Evolutionary conservation across 2,888 invertebrate species (phyloP).

Genomic region (Dasysyrphus tricinctus): DNA sequence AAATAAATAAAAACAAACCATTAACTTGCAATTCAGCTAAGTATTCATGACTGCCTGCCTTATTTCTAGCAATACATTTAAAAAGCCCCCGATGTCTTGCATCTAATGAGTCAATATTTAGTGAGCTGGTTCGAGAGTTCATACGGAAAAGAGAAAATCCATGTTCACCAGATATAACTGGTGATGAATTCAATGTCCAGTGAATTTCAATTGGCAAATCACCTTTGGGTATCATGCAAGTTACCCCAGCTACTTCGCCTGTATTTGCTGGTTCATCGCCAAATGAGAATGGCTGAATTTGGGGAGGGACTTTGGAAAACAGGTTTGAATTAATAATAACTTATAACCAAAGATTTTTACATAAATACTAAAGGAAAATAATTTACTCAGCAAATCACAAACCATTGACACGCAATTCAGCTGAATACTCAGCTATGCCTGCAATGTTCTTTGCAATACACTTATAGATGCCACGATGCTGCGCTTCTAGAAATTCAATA

Average conservation of each 20-base stretch:
- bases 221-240: constrained; percentile 89
- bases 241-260: constrained; percentile 89
- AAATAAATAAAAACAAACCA: constrained; percentile 83
- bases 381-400: constrained; percentile 46
- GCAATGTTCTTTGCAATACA: constrained; percentile 86
- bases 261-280: constrained; percentile 85
- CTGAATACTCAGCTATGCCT: constrained; percentile 82
- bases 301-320: constrained; percentile 81
- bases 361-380: constrained; percentile 18
- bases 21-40: constrained; percentile 86
- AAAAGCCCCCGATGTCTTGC: constrained; percentile 90
- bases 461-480: constrained; percentile 86
- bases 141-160: constrained; percentile 82
- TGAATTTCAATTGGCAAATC: constrained; percentile 90
- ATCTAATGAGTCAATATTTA: constrained; percentile 86
- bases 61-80: constrained; percentile 89
- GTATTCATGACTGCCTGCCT: constrained; percentile 88
- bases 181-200: constrained; percentile 86
- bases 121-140: constrained; percentile 82
- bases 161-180: constrained; percentile 83
- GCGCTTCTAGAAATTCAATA: constrained; percentile 85
- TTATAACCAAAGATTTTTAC: background rate
- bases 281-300: constrained; percentile 83
- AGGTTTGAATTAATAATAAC: constrained; percentile 18
- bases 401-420: constrained; percentile 78